A percentile compares a stretch with the other conserved stretches of the same genome.
Conservation (phyloP, 2,888 invertebrate genomes). For the Cremastinae sp. region DNA sequence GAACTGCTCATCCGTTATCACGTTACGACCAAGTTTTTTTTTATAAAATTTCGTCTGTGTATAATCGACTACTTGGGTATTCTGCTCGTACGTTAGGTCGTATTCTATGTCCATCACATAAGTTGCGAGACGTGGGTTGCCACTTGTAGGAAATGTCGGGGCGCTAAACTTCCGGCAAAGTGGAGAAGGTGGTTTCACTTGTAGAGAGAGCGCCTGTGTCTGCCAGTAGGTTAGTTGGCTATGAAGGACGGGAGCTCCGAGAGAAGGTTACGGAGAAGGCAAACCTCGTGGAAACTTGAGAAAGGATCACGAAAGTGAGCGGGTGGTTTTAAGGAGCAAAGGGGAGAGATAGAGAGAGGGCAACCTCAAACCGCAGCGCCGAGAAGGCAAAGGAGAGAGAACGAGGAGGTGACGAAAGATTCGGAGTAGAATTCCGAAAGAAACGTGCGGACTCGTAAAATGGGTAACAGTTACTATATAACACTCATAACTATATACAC, state of each 20-base stretch:
- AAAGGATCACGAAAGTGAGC: conserved; percentile 37
- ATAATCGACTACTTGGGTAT: conserved; percentile 39
- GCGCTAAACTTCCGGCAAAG: conserved; percentile 28
- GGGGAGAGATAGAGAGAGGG: conserved; percentile 18
- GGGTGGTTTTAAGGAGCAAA: conserved; percentile 49
- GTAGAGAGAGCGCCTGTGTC: conserved; percentile 13
- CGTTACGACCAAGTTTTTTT: background rate
- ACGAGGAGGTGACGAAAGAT: conserved; percentile 9
- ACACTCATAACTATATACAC: too few relatives aligned
- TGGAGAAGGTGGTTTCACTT: conserved; percentile 18
- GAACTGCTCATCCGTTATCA: too few relatives aligned
- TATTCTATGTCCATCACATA: conserved; percentile 49
- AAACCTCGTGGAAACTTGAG: conserved; percentile 53
- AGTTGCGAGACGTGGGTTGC: conserved; percentile 31
- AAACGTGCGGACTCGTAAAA: conserved; percentile 54
- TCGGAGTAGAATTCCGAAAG: conserved; percentile 39
- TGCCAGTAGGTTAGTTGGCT: conserved; percentile 62
- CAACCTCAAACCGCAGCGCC: too few relatives aligned
- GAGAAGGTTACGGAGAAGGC: conserved; percentile 35
- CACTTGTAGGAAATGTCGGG: conserved; percentile 27
- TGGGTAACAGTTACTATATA: conserved; percentile 58
- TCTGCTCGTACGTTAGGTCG: conserved; percentile 31
- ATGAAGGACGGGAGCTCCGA: conserved; percentile 58
- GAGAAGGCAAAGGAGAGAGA: background rate
- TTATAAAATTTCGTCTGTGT: background rate